phyloP scores from a whole-genome alignment of 2,888 invertebrate species.

The Apodemia duryi region DNA sequence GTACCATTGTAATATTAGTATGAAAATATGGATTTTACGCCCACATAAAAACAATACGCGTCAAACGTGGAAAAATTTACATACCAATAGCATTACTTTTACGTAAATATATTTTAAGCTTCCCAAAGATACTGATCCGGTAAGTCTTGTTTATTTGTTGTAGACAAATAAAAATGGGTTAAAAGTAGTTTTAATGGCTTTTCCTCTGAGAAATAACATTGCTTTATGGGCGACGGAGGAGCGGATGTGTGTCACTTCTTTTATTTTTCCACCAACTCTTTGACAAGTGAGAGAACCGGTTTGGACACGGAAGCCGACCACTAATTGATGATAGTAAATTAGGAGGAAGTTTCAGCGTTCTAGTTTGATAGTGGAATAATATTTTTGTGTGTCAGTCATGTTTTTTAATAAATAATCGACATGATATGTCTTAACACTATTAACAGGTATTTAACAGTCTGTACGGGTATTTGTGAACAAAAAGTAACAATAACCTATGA shows the following conservation, averaged over 20 bases:
- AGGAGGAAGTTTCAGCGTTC: slow-evolving; percentile 41
- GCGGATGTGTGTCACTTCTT: slow-evolving; percentile 6
- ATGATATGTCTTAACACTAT: too few relatives aligned
- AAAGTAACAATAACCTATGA: too few relatives aligned
- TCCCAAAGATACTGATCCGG: background rate
- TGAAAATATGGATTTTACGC: background rate
- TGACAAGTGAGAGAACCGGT: slow-evolving; percentile 32
- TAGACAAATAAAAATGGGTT: slow-evolving; percentile 4
- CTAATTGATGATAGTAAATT: slow-evolving; percentile 64
- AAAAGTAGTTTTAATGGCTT: slow-evolving; percentile 9
- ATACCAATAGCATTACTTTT: background rate
- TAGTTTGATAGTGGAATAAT: slow-evolving; percentile 9
- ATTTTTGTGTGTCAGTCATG: background rate
- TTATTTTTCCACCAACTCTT: slow-evolving; percentile 11
- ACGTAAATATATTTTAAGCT: background rate
- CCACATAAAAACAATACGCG: background rate
- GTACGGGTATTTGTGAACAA: too few relatives aligned
- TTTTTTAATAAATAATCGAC: too few relatives aligned
- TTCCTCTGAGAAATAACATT: slow-evolving; percentile 12
- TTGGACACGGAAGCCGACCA: slow-evolving; percentile 53
- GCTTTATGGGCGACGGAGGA: background rate
- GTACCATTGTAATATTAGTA: too few relatives aligned
- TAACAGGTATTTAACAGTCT: too few relatives aligned
- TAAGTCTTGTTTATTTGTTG: background rate
- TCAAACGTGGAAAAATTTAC: background rate